These are phyloP conservation scores for Excalfactoria chinensis DNA, from an alignment of 2,113 vertebrate genomes.

Conservation along the genomic window DNA sequence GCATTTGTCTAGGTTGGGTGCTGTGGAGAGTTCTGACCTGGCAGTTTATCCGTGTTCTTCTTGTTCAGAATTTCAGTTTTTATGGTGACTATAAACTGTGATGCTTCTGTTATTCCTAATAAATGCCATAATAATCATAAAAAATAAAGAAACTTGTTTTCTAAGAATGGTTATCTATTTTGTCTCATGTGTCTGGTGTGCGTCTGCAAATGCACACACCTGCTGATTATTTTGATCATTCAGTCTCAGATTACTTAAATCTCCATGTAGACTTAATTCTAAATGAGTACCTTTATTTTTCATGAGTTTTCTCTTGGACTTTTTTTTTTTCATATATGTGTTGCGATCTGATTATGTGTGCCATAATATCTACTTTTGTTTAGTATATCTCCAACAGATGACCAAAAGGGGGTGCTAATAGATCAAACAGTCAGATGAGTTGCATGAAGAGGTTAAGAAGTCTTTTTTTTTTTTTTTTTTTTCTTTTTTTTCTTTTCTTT, in stretches of 20 bases:
- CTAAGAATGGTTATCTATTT: background rate
- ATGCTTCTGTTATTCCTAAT: background rate
- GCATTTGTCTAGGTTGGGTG: background rate
- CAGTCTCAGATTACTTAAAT: background rate
- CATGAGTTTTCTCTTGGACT: background rate
- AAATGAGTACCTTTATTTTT: background rate
- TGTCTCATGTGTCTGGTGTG: no score
- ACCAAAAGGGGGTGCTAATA: constrained; percentile 71
- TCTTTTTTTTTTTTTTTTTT: background rate
- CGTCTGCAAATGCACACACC: background rate
- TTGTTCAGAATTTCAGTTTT: background rate
- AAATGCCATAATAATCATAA: background rate
- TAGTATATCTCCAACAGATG: constrained; percentile 20
- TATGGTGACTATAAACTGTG: background rate
- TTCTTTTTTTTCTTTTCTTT: background rate
- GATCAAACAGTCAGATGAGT: constrained; percentile 52
- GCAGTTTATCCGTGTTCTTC: background rate
- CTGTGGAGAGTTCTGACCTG: background rate
- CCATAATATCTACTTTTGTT: background rate
- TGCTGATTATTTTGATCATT: background rate
- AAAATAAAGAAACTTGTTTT: background rate
- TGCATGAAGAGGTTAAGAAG: background rate
- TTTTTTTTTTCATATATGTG: background rate
- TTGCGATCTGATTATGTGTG: background rate
- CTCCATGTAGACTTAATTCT: background rate